Percentiles rank a stretch among this genome's conserved stretches.
Evolutionary conservation across 1,140 invertebrate species (phyloP).

Genomic region (Paracyclopina nana): DNA sequence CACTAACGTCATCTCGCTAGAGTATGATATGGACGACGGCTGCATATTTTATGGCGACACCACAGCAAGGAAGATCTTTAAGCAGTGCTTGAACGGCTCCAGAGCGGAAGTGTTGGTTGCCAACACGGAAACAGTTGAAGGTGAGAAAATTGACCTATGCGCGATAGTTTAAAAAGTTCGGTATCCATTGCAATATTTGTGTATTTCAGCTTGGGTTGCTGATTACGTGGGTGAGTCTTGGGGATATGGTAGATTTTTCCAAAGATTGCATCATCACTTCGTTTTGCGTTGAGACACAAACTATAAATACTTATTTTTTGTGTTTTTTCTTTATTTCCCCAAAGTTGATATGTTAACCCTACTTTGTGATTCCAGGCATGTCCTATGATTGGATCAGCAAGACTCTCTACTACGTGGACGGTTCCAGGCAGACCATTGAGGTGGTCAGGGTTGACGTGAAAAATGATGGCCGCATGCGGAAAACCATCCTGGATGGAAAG

Average conservation of each 20-base stretch:
- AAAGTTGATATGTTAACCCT: too few species aligned
- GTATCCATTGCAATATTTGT: too few species aligned
- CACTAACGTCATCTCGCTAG: slow-evolving; percentile 62
- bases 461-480: slow-evolving; percentile 45
- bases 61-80: slow-evolving; percentile 48
- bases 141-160: too few species aligned
- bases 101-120: slow-evolving; percentile 45
- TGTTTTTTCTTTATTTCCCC: too few species aligned
- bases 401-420: slow-evolving; percentile 76
- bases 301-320: too few species aligned
- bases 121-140: slow-evolving; percentile 62
- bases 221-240: too few species aligned
- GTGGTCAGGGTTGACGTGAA: slow-evolving; percentile 48
- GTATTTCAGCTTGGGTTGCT: too few species aligned
- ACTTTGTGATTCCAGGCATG: too few species aligned
- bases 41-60: slow-evolving; percentile 78
- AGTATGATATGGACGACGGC: slow-evolving; percentile 63
- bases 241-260: too few species aligned
- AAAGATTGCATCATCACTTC: too few species aligned
- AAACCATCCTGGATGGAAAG: slow-evolving; percentile 47
- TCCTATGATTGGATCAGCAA: slow-evolving; percentile 82
- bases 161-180: too few species aligned
- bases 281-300: too few species aligned
- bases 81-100: slow-evolving; percentile 21
- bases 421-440: slow-evolving; percentile 42